Conservation (phyloP, 2,888 invertebrate genomes). For the Caenorhabditis sp. region DNA sequence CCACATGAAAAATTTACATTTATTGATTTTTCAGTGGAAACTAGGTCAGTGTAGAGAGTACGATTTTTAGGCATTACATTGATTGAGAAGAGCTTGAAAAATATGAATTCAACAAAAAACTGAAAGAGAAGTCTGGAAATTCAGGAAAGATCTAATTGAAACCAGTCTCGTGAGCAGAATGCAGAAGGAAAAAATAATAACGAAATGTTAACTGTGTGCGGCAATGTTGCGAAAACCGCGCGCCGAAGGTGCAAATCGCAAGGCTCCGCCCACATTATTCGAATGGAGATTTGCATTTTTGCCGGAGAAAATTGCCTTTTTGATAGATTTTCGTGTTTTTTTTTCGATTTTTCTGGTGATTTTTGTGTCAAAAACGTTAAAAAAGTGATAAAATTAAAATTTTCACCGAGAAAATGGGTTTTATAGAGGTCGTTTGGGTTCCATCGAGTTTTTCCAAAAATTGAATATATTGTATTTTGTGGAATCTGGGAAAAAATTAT, state of each 20-base stretch:
- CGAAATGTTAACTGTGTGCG: constrained; percentile 22
- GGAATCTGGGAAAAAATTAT: too few species aligned
- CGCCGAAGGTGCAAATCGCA: constrained; percentile 2
- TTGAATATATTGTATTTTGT: too few species aligned
- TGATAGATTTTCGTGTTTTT: constrained; percentile 4
- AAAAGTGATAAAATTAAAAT: too few species aligned
- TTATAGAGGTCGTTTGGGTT: neutral
- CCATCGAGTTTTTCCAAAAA: constrained; percentile 4
- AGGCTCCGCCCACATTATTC: constrained; percentile 22
- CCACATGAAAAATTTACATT: neutral
- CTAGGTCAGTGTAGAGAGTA: neutral
- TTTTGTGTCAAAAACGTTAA: too few species aligned
- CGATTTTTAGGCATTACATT: neutral
- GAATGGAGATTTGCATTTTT: constrained; percentile 11
- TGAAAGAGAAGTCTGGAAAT: neutral
- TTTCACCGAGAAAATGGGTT: too few species aligned
- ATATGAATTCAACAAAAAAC: neutral
- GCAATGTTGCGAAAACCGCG: constrained; percentile 18
- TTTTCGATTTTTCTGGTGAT: neutral
- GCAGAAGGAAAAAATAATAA: neutral
- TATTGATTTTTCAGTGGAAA: constrained; percentile 39
- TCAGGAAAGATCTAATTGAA: neutral
- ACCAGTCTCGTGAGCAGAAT: neutral
- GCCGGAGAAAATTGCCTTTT: neutral
- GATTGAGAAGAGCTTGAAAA: neutral